phyloP scores from a whole-genome alignment of 2,797 vertebrate species.

The Ctenopoma kingsleyae region DNA sequence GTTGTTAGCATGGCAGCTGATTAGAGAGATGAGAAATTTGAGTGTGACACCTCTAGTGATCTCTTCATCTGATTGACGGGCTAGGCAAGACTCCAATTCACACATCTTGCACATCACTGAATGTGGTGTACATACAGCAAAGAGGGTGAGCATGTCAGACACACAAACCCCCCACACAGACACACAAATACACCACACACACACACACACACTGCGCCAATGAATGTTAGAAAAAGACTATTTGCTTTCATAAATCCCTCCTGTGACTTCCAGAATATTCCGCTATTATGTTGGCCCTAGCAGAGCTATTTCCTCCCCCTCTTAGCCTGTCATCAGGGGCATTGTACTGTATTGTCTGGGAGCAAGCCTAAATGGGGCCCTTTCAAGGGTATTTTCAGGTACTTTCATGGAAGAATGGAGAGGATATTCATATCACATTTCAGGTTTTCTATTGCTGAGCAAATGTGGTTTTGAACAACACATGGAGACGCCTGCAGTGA shows the following conservation, averaged over 20 bases:
- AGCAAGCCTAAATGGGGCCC: constrained; percentile 67
- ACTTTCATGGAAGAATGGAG: constrained; percentile 75
- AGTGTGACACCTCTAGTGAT: constrained; percentile 76
- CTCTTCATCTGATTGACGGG: constrained; percentile 77
- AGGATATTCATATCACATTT: constrained; percentile 84
- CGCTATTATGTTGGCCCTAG: constrained; percentile 66
- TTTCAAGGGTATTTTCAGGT: constrained; percentile 77
- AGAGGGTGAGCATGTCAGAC: constrained; percentile 61
- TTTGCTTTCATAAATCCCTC: constrained; percentile 76
- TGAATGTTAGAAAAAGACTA: constrained; percentile 57
- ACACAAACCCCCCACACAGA: constrained; percentile 34
- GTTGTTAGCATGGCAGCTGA: constrained; percentile 67
- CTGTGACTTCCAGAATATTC: constrained; percentile 75
- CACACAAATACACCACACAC: constrained; percentile 36
- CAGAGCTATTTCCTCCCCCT: constrained; percentile 77
- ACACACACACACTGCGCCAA: constrained; percentile 37
- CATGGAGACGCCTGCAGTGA: constrained; percentile 37
- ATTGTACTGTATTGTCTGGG: constrained; percentile 75
- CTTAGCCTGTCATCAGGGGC: constrained; percentile 81
- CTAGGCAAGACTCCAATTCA: constrained; percentile 73
- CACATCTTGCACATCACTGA: constrained; percentile 67
- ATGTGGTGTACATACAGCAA: constrained; percentile 48
- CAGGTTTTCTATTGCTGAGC: constrained; percentile 70
- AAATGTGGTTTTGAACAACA: constrained; percentile 57
- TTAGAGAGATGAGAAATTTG: constrained; percentile 67